Percentiles rank a stretch among this genome's conserved stretches.
Evolutionary conservation across 2,113 vertebrate species (phyloP).

Genomic region (Corythoichthys intestinalis): DNA sequence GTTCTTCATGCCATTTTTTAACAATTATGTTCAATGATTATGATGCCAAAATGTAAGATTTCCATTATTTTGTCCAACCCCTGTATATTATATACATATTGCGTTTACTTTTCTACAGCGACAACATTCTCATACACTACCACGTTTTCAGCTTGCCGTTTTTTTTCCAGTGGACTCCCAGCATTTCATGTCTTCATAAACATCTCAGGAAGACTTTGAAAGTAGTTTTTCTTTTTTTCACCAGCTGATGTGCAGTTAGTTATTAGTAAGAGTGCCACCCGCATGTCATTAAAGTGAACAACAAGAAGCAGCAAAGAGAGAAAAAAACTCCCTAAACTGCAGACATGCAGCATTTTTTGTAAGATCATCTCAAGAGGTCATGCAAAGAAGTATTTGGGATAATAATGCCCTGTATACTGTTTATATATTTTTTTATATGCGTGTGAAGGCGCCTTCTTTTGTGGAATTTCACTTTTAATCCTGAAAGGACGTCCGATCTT

Average conservation of each 20-base stretch:
- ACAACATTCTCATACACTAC: background rate
- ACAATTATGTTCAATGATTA: no score
- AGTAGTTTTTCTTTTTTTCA: constrained; percentile 10
- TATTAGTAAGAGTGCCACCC: constrained; percentile 22
- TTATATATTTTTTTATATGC: constrained; percentile 32
- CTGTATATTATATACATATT: background rate
- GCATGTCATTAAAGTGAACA: constrained; percentile 18
- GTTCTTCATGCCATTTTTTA: no score
- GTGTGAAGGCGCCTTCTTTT: constrained; percentile 9
- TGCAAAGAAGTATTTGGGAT: constrained; percentile 44
- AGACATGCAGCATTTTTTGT: constrained; percentile 45
- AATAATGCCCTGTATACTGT: constrained; percentile 59
- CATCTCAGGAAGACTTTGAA: background rate
- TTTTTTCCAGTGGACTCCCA: background rate
- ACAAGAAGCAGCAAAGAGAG: constrained; percentile 12
- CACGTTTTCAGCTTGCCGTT: background rate
- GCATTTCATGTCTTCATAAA: background rate
- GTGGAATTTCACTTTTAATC: constrained; percentile 26
- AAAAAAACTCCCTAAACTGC: background rate
- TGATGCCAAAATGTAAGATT: no score
- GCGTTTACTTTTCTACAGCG: background rate
- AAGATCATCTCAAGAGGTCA: constrained; percentile 26
- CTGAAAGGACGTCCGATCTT: background rate
- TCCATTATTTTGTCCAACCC: no score
- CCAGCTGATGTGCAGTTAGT: constrained; percentile 27